phyloP scores from a whole-genome alignment of 2,888 invertebrate genomes.

The Andrena praecox region DNA sequence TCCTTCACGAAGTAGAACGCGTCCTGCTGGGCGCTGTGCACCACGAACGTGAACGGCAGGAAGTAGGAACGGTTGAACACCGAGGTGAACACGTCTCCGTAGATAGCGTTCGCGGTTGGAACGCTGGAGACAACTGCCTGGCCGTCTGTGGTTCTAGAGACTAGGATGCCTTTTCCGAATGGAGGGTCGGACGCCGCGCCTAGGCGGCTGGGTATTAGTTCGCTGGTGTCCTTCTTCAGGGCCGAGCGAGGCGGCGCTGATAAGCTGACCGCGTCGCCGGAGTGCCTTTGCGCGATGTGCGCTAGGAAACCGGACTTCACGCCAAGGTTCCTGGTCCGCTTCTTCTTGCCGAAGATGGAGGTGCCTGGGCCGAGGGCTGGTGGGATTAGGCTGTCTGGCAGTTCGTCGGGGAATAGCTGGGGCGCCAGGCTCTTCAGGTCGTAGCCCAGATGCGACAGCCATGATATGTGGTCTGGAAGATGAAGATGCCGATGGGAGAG shows the following conservation, averaged over 20 bases:
- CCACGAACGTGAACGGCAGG: slow-evolving; percentile 94
- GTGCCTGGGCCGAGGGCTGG: slow-evolving; percentile 88
- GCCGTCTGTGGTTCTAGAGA: slow-evolving; percentile 92
- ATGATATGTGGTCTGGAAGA: slow-evolving; percentile 91
- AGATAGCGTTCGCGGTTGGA: slow-evolving; percentile 95
- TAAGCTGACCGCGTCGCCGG: slow-evolving; percentile 91
- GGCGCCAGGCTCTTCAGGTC: slow-evolving; percentile 94
- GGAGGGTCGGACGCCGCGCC: slow-evolving; percentile 95
- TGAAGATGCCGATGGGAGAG: too few species aligned
- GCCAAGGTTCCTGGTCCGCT: slow-evolving; percentile 88
- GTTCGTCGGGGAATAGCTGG: slow-evolving; percentile 91
- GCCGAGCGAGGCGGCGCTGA: slow-evolving; percentile 93
- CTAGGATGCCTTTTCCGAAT: slow-evolving; percentile 94
- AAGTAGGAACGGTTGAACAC: slow-evolving; percentile 96
- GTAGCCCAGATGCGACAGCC: slow-evolving; percentile 94
- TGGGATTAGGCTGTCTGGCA: slow-evolving; percentile 89
- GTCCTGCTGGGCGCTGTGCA: slow-evolving; percentile 95
- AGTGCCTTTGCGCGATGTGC: slow-evolving; percentile 91
- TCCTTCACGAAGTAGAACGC: slow-evolving; percentile 97
- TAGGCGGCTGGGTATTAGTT: slow-evolving; percentile 90
- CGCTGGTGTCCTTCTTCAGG: slow-evolving; percentile 91
- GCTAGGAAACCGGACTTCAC: slow-evolving; percentile 94
- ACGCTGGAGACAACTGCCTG: slow-evolving; percentile 94
- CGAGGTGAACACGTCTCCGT: slow-evolving; percentile 96
- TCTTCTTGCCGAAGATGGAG: slow-evolving; percentile 86